Evolutionary conservation across 2,888 invertebrate genomes (phyloP), one percentile per base, ranked within the genome.

Genomic region (Myopa tessellatipennis): DNA sequence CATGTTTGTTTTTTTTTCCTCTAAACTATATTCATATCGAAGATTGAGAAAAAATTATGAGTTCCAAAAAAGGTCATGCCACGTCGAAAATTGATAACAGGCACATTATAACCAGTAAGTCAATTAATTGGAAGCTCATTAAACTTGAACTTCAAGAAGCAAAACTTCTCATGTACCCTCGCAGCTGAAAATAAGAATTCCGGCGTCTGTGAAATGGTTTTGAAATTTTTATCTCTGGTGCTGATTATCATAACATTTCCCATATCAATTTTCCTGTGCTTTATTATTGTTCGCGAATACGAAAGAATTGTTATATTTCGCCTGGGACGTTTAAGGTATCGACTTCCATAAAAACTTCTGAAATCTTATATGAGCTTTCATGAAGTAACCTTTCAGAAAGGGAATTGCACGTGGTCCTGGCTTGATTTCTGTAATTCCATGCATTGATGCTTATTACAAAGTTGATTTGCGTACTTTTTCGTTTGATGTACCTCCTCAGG

Each of bases 281-380:
- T 88, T 26, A 80, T 88, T 84, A 89, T 91, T 26, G 90, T 91
- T 4, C 90, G 91, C 77, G 92, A 92, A 84, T 92, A 91, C 84
- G 91, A 92, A 83, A 87, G 93, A 82, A 91, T 91, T 61, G 92
- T 93, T 6, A 91, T 93, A 77, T 92, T 93, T 85, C 90, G 93
- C 0, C 88, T 93, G 82, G 93, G 93, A 1, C 85, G 86, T 5
- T 74, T 88, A 40, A 82, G 83, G 76, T 84, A 78, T 36, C 34
- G 14, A 36, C 14, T 38, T 14, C 5, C 18, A 65, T 38, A 65
- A 36, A n/a, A 55, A 55, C 10, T 55, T 14, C 16, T n/a, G 3
- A 34, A 14, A 26, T 61, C 34, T 58, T 12, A 45, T 45, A 45
- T 45, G 45, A 26, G 34, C 6, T 7, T 26, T 6, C 18, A 61